These are phyloP conservation scores for Empidonax traillii DNA, from an alignment of 2,113 vertebrate genomes.

Conservation along the genomic window DNA sequence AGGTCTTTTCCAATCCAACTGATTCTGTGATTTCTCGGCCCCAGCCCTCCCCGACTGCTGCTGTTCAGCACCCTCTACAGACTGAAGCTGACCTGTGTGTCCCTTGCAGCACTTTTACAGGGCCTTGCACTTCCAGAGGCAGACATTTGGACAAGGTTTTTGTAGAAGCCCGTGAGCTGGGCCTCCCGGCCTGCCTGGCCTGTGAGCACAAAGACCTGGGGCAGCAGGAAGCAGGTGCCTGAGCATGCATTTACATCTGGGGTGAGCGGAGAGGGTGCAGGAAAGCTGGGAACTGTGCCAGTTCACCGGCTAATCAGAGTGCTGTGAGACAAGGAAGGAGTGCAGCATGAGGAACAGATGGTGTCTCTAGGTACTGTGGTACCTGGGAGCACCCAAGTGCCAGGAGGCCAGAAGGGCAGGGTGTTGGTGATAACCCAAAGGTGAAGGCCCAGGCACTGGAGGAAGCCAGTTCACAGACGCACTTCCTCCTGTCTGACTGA, in stretches of 20 bases:
- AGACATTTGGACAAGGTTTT: neutral
- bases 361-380: neutral
- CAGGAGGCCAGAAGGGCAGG: neutral
- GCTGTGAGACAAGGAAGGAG: neutral
- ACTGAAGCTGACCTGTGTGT: accelerated
- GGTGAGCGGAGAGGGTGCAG: neutral
- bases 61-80: too few species aligned
- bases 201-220: accelerated
- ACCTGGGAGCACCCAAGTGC: accelerated
- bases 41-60: accelerated
- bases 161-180: neutral
- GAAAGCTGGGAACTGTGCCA: neutral
- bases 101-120: neutral
- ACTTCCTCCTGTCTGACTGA: neutral
- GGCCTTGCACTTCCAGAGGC: neutral
- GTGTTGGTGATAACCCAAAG: neutral
- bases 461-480: neutral
- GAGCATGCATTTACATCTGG: accelerated
- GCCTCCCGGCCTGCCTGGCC: neutral
- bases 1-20: neutral
- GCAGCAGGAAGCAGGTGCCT: accelerated
- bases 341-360: neutral
- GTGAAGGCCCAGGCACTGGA: neutral
- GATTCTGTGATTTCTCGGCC: neutral
- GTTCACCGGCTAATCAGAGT: neutral